Evolutionary conservation across 1,140 invertebrate species (phyloP).

Genomic region (Aethina tumida): DNA sequence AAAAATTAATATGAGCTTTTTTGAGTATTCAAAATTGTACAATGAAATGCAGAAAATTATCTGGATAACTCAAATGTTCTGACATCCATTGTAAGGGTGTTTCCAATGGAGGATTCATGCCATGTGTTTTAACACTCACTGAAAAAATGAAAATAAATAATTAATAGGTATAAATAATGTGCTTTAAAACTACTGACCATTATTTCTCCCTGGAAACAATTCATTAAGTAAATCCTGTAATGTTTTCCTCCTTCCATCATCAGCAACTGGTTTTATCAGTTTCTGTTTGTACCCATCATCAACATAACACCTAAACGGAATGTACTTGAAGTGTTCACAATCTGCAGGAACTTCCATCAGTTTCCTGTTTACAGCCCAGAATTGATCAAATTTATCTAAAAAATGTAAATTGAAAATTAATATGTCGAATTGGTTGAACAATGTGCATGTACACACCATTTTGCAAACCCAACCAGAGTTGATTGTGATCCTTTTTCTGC

Average conservation of each 20-base stretch:
- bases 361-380: slow-evolving; percentile 93
- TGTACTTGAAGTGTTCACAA: slow-evolving; percentile 78
- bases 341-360: slow-evolving; percentile 78
- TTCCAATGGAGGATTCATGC: slow-evolving; percentile 74
- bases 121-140: slow-evolving; percentile 80
- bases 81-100: slow-evolving; percentile 96
- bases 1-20: too few species aligned
- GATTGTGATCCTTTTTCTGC: slow-evolving; percentile 97
- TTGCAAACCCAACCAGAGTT: slow-evolving; percentile 86
- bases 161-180: slow-evolving; percentile 11
- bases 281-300: slow-evolving; percentile 68
- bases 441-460: slow-evolving; percentile 54
- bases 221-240: slow-evolving; percentile 61
- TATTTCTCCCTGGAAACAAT: slow-evolving; percentile 51
- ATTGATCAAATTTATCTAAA: slow-evolving; percentile 95
- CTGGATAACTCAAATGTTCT: slow-evolving; percentile 95
- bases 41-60: slow-evolving; percentile 98
- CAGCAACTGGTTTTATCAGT: slow-evolving; percentile 63
- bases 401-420: slow-evolving; percentile 6
- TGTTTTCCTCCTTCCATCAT: slow-evolving; percentile 64
- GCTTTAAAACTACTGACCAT: slow-evolving; percentile 33
- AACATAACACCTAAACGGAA: slow-evolving; percentile 85
- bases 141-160: slow-evolving; percentile 34
- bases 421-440: neutral
- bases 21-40: too few species aligned